Evolutionary conservation across 1,140 invertebrate species (phyloP).

Genomic region (Heterodera schachtii): DNA sequence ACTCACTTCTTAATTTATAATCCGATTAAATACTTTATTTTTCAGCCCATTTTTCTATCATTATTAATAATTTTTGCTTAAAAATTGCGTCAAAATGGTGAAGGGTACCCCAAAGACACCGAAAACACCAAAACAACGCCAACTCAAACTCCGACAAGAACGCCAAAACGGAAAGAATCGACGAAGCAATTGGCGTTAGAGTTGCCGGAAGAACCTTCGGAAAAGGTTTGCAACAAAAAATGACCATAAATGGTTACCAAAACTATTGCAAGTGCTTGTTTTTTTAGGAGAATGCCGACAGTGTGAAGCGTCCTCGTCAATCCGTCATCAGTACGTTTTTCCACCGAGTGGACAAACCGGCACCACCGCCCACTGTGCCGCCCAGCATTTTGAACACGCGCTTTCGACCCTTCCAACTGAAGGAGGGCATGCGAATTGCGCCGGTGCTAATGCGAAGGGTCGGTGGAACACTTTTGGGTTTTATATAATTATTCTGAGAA

Average conservation of each 20-base stretch:
- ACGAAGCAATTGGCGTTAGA: neutral
- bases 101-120: neutral
- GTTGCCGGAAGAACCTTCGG: neutral
- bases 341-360: conserved; percentile 17
- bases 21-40: no score
- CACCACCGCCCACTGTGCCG: conserved; percentile 25
- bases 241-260: neutral
- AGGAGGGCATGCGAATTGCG: conserved; percentile 23
- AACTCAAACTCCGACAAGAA: neutral
- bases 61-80: no score
- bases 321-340: conserved; percentile 10
- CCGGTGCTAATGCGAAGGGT: conserved; percentile 15
- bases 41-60: no score
- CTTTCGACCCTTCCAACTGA: conserved; percentile 19
- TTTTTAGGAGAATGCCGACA: neutral
- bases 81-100: neutral
- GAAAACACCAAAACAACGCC: neutral
- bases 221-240: neutral
- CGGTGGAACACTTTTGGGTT: neutral
- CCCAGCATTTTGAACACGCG: conserved; percentile 13
- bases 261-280: neutral
- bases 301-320: conserved; percentile 7
- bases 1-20: no score
- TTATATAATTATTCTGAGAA: neutral
- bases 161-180: neutral